phyloP scores from a whole-genome alignment of 2,113 vertebrate genomes.

The Microtus oregoni region DNA sequence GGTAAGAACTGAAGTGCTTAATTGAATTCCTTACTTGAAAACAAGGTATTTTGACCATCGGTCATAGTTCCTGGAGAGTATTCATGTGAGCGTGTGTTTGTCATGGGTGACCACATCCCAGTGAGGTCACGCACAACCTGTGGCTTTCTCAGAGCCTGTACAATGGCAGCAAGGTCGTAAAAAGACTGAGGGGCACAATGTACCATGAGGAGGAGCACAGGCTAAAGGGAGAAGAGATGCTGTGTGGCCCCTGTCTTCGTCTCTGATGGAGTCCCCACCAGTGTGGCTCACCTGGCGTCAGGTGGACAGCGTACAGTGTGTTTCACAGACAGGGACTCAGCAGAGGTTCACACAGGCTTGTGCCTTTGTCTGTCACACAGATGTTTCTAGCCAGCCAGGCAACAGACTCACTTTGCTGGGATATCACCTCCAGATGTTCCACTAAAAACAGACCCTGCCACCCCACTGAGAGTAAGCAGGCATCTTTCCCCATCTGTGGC shows the following conservation, averaged over 20 bases:
- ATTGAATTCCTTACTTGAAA: neutral
- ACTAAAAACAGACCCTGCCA: slow-evolving; percentile 53
- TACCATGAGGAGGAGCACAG: slow-evolving; percentile 67
- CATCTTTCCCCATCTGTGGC: slow-evolving; percentile 63
- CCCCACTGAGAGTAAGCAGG: slow-evolving; percentile 67
- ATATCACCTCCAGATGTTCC: slow-evolving; percentile 80
- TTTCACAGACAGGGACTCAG: slow-evolving; percentile 82
- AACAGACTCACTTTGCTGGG: slow-evolving; percentile 71
- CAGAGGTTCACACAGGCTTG: slow-evolving; percentile 72
- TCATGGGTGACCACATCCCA: neutral
- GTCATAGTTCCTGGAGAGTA: neutral
- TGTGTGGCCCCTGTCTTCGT: slow-evolving; percentile 69
- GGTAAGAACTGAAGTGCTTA: neutral
- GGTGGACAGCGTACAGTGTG: slow-evolving; percentile 76
- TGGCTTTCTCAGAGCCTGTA: slow-evolving; percentile 23
- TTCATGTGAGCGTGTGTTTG: neutral
- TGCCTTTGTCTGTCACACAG: slow-evolving; percentile 85
- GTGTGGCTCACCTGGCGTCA: slow-evolving; percentile 84
- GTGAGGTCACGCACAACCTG: neutral
- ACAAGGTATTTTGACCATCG: neutral
- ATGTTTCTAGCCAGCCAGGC: slow-evolving; percentile 84
- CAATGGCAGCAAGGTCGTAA: neutral
- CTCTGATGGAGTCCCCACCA: slow-evolving; percentile 80
- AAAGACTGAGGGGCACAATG: slow-evolving; percentile 67
- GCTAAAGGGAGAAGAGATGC: slow-evolving; percentile 75